Evolutionary conservation across 2,797 vertebrate genomes (phyloP), one percentile per base, ranked within the genome.

Genomic region (Gymnopithys bicolor): DNA sequence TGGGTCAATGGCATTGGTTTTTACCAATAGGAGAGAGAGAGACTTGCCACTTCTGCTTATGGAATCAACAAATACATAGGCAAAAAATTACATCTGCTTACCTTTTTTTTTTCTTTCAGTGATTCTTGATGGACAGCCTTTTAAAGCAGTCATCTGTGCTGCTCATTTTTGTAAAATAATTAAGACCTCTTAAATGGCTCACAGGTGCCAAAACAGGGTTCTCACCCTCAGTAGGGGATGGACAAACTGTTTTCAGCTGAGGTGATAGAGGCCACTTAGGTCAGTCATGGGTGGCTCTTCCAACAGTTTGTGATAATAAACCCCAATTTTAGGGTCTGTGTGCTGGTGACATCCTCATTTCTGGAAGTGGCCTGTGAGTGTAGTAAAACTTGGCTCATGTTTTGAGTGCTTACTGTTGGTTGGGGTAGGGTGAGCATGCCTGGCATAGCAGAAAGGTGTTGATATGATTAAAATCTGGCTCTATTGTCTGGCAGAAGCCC

Each of bases 401-500:
- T 93, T 79, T 1, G 0, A 39, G 35, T 94, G 63, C 75, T 76
- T 71, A 0, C 59, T 83, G 64, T 85, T 9, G 8, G 53, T 67
- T 53, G 66, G 84, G 43, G 51, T 55, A 91, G 92, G 66, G 39
- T 94, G 86, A 88, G 49, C 12, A 30, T 89, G 84, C 80, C 95
- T 91, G 84, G 83, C 63, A 55, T 63, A 88, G 90, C 70, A 75
- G 56, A 90, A 96, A 46, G 82, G 78, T 78, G 90, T 93, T 95
- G 90, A 94, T 97, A 95, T 97, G 90, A 95, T 96, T 94, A 95
- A 96, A 95, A 85, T 68, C 85, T 87, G 64, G 17, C 55, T 74
- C 51, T 53, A 3, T 83, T 96, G 76, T 96, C 93, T 96, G 69
- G 23, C 56, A 91, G 87, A 70, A 95, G 71, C 80, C 60, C 52